Percentiles rank a stretch among this genome's conserved stretches.
These are phyloP conservation scores for Lasioglossum lativentre DNA, from an alignment of 2,888 invertebrate species.

Conservation along the genomic window DNA sequence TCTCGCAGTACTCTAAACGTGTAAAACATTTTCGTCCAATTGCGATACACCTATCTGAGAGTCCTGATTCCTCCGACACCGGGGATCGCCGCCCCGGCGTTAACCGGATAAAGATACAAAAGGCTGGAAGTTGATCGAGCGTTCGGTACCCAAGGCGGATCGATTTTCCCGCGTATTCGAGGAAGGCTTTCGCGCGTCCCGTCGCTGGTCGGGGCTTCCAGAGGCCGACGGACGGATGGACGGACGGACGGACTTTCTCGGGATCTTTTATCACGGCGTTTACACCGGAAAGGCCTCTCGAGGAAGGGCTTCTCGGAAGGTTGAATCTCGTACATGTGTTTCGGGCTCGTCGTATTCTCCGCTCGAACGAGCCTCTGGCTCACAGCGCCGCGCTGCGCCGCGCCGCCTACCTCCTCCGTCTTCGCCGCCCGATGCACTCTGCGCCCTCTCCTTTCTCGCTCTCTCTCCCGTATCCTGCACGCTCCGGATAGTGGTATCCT, in stretches of 20 bases:
- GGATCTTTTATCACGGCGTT: slow-evolving; percentile 53
- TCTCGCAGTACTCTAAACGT: not conserved
- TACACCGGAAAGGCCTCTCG: slow-evolving; percentile 45
- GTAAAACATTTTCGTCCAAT: not conserved
- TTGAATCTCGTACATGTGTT: slow-evolving; percentile 58
- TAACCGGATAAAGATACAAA: slow-evolving; percentile 6
- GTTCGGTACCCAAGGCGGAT: not conserved
- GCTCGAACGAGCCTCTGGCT: slow-evolving; percentile 50
- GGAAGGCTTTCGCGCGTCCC: slow-evolving; percentile 3
- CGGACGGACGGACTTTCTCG: not conserved
- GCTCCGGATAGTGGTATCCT: slow-evolving; percentile 26
- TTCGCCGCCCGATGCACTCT: not conserved
- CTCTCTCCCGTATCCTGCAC: not conserved
- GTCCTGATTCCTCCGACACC: not conserved
- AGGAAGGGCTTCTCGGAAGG: slow-evolving; percentile 51
- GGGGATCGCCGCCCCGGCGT: not conserved
- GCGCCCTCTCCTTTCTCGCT: not conserved
- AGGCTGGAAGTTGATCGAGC: slow-evolving; percentile 6
- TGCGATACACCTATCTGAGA: not conserved
- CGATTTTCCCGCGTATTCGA: slow-evolving; percentile 4
- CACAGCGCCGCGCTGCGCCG: slow-evolving; percentile 30
- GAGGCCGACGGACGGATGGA: not conserved
- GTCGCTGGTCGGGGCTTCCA: not conserved
- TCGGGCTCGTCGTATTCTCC: slow-evolving; percentile 54
- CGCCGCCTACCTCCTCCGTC: slow-evolving; percentile 14